phyloP scores from a whole-genome alignment of 2,113 vertebrate genomes.

The Otus sunia region DNA sequence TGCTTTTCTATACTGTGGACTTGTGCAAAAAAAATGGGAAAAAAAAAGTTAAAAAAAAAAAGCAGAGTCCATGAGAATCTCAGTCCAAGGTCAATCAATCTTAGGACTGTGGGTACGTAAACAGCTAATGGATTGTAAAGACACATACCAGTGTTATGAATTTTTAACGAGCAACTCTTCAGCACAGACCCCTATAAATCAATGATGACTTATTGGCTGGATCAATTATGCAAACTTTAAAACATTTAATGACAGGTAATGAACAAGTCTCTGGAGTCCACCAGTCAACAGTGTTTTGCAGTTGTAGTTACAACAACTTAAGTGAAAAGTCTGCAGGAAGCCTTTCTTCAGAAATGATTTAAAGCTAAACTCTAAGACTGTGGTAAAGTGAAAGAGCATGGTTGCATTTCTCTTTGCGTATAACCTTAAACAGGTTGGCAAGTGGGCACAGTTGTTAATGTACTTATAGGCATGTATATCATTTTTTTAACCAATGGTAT shows the following conservation, averaged over 20 bases:
- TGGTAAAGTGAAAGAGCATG: constrained; percentile 17
- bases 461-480: not conserved
- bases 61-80: constrained; percentile 86
- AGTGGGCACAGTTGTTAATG: not conserved
- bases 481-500: not conserved
- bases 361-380: constrained; percentile 46
- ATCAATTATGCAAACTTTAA: constrained; percentile 99
- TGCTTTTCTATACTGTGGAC: constrained; percentile 87
- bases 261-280: constrained; percentile 85
- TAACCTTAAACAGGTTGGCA: not conserved
- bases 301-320: constrained; percentile 72
- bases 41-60: constrained; percentile 56
- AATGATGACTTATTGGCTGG: constrained; percentile 96
- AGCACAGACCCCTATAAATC: constrained; percentile 94
- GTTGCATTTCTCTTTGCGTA: constrained; percentile 12
- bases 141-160: constrained; percentile 91
- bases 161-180: constrained; percentile 94
- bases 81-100: constrained; percentile 97
- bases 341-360: constrained; percentile 63
- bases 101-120: constrained; percentile 85
- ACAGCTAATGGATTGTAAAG: constrained; percentile 99
- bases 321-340: constrained; percentile 66
- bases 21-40: constrained; percentile 56
- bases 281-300: constrained; percentile 69
- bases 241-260: constrained; percentile 99